phyloP scores from a whole-genome alignment of 2,113 vertebrate species.

The Microtus richardsoni region DNA sequence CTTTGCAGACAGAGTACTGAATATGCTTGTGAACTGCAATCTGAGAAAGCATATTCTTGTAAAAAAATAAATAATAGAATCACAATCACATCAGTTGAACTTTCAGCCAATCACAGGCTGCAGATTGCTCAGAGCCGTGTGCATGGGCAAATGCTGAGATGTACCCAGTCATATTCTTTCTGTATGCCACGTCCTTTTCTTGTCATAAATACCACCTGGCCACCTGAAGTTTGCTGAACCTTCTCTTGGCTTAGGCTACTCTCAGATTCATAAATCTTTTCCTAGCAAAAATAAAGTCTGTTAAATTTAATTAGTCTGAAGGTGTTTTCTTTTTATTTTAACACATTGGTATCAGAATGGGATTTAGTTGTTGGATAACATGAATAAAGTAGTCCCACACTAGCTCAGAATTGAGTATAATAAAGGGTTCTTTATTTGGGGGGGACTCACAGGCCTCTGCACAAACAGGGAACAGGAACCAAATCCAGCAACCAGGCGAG shows the following conservation, averaged over 20 bases:
- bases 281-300: not conserved
- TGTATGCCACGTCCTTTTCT: not conserved
- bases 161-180: not conserved
- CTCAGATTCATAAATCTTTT: not conserved
- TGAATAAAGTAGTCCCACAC: no score
- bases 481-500: no score
- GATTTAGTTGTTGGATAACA: not conserved
- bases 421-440: no score
- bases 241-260: not conserved
- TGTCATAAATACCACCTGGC: not conserved
- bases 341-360: not conserved
- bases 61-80: not conserved
- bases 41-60: not conserved
- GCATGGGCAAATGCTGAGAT: not conserved
- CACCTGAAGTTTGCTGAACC: not conserved
- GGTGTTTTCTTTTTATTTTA: not conserved
- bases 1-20: not conserved
- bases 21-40: not conserved
- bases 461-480: no score
- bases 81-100: not conserved
- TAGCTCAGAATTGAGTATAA: no score
- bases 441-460: no score
- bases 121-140: not conserved
- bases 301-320: not conserved
- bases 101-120: not conserved